A percentile compares a stretch with the other conserved stretches of the same genome.
Evolutionary conservation across 2,797 vertebrate species (phyloP).

Genomic region (Silurus lanzhouensis): DNA sequence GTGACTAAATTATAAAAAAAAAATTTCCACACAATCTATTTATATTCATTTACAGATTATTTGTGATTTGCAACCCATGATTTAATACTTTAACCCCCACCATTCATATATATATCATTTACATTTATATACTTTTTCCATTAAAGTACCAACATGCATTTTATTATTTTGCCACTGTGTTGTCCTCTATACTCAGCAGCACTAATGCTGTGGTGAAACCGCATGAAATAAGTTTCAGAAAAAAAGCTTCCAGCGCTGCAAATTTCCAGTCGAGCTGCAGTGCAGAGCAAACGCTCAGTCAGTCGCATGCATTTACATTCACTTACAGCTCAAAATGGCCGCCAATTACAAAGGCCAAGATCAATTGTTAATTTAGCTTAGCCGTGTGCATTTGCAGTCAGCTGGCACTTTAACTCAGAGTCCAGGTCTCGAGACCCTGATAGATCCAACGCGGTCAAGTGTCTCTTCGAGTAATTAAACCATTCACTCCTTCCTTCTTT

Average conservation of each 20-base stretch:
- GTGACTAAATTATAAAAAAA: too few relatives aligned
- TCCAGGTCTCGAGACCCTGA: conserved; percentile 38
- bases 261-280: neutral
- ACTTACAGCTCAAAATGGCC: conserved; percentile 1
- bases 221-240: neutral
- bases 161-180: neutral
- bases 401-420: conserved; percentile 38
- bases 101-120: neutral
- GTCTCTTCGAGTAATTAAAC: conserved; percentile 54
- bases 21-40: too few relatives aligned
- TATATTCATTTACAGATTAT: neutral
- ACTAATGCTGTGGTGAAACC: neutral
- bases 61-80: too few relatives aligned
- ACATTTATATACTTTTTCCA: neutral
- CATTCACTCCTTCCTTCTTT: conserved; percentile 39
- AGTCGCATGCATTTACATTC: conserved; percentile 11
- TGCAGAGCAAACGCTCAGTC: neutral
- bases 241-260: neutral
- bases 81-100: too few relatives aligned
- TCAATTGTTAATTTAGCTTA: conserved; percentile 47
- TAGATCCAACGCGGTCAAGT: conserved; percentile 42
- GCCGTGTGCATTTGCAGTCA: conserved; percentile 38
- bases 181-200: neutral
- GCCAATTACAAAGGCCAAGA: conserved; percentile 32
- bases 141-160: too few relatives aligned